A percentile compares a stretch with the other conserved stretches of the same genome.
These are phyloP conservation scores for Oplegnathus fasciatus DNA, from an alignment of 2,113 vertebrate species.

Conservation along the genomic window DNA sequence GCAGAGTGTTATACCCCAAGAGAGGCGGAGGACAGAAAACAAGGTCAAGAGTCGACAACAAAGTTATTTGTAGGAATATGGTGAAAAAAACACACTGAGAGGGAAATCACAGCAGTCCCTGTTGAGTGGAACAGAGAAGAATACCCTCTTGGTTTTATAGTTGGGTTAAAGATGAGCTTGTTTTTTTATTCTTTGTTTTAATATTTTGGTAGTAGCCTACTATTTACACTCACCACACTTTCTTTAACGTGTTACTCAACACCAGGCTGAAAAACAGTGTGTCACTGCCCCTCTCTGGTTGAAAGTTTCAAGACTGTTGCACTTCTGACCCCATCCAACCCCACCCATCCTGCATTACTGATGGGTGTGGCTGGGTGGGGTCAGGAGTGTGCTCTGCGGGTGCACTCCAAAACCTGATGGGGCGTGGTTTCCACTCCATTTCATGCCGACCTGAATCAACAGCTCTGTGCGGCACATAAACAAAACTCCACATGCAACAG, in stretches of 20 bases:
- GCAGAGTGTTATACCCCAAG: neutral
- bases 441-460: neutral
- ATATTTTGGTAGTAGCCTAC: too few relatives aligned
- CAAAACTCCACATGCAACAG: neutral
- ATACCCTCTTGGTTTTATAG: neutral
- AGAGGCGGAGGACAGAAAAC: slow-evolving; percentile 30
- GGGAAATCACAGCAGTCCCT: neutral
- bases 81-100: neutral
- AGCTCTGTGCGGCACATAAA: neutral
- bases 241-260: neutral
- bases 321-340: neutral
- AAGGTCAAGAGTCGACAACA: slow-evolving; percentile 28
- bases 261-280: neutral
- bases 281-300: too few relatives aligned
- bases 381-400: neutral
- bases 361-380: neutral
- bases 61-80: slow-evolving; percentile 12
- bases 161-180: neutral
- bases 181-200: too few relatives aligned
- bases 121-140: neutral
- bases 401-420: neutral
- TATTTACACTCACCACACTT: too few relatives aligned
- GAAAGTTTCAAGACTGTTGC: neutral
- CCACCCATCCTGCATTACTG: neutral
- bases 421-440: neutral